These are phyloP conservation scores for Brachionus manjavacas DNA, from an alignment of 1,140 invertebrate species.

Conservation along the genomic window DNA sequence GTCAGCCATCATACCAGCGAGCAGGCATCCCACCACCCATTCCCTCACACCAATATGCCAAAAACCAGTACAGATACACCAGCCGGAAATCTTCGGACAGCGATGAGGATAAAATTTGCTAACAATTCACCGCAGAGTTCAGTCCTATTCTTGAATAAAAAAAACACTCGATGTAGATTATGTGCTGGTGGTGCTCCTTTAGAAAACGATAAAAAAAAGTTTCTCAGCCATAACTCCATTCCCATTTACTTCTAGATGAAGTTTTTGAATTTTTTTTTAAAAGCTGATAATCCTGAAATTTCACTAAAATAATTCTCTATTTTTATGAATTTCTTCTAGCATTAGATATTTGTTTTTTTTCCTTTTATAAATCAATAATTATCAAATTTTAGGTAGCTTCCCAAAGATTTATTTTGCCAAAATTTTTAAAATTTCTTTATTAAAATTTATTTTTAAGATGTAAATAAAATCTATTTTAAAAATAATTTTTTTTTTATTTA, in stretches of 20 bases:
- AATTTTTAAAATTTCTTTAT: not conserved
- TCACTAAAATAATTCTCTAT: not conserved
- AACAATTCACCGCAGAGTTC: not conserved
- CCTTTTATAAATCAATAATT: not conserved
- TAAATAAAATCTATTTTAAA: slow-evolving; percentile 6
- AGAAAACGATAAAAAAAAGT: not conserved
- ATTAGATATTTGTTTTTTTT: not conserved
- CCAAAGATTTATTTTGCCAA: not conserved
- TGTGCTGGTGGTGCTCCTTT: slow-evolving; percentile 1
- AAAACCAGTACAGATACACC: not conserved
- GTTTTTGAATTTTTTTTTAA: not conserved
- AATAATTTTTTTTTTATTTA: not conserved
- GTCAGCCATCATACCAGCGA: not conserved
- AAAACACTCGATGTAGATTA: not conserved
- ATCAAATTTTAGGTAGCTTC: not conserved
- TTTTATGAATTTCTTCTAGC: not conserved
- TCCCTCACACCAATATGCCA: not conserved
- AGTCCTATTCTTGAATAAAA: not conserved
- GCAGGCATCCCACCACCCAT: not conserved
- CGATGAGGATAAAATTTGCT: slow-evolving; percentile 38
- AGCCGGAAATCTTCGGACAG: not conserved
- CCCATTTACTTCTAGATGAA: not conserved
- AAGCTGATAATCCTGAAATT: slow-evolving; percentile 5
- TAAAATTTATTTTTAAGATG: not conserved
- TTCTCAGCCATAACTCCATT: slow-evolving; percentile 18